These are phyloP conservation scores for Eueides isabella DNA, from an alignment of 1,140 invertebrate genomes.

Conservation along the genomic window DNA sequence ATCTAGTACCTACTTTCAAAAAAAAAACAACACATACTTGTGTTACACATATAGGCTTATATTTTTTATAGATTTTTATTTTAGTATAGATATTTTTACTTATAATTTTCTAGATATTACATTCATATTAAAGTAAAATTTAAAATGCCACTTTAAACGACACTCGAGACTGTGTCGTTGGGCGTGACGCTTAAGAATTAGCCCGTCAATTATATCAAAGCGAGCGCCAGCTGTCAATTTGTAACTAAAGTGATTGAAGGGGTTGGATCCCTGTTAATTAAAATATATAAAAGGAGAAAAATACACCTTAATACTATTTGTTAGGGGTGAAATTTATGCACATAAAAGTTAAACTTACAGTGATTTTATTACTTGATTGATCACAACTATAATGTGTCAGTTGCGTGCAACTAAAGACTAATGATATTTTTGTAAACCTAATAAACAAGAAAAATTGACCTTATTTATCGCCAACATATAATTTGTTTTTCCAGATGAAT, in stretches of 20 bases:
- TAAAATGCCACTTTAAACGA: conserved; percentile 28
- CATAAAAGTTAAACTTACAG: conserved; percentile 27
- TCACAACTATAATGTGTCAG: conserved; percentile 66
- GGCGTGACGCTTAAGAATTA: conserved; percentile 58
- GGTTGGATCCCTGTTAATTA: conserved; percentile 48
- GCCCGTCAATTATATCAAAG: conserved; percentile 71
- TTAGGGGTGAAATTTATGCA: conserved; percentile 40
- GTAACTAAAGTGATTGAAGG: conserved; percentile 57
- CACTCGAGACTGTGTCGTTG: conserved; percentile 34
- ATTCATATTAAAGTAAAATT: conserved; percentile 3
- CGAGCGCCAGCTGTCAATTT: conserved; percentile 68
- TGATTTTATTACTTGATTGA: conserved; percentile 64
- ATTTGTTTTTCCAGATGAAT: neutral
- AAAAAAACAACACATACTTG: too few species aligned
- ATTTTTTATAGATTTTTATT: too few species aligned
- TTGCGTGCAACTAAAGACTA: conserved; percentile 53
- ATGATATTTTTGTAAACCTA: conserved; percentile 38
- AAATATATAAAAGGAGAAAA: conserved; percentile 49
- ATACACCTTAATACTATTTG: conserved; percentile 29
- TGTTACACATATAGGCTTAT: too few species aligned
- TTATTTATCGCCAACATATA: conserved; percentile 19
- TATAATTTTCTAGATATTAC: neutral
- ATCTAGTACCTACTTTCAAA: neutral
- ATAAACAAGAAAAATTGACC: conserved; percentile 23
- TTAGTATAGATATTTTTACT: too few species aligned